These are phyloP conservation scores for Odontomyia ornata DNA, from an alignment of 2,888 invertebrate genomes.

Conservation along the genomic window DNA sequence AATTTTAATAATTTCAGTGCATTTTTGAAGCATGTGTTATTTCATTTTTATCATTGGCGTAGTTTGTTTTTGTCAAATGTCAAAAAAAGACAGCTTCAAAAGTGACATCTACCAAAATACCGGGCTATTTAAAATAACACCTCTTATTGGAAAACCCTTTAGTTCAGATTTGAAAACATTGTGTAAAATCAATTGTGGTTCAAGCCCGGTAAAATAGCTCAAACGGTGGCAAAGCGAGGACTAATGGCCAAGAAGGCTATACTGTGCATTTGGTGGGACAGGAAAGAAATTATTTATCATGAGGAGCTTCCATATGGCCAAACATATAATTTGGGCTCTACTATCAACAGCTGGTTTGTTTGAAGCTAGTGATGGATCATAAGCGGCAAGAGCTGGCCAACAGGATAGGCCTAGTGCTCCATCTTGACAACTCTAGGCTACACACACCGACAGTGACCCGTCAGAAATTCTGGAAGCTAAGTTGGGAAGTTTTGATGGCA, in stretches of 20 bases:
- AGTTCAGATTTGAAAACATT: slow-evolving; percentile 47
- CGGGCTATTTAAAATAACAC: no score
- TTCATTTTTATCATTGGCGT: no score
- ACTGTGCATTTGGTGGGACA: background rate
- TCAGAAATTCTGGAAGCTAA: slow-evolving; percentile 50
- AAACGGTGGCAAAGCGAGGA: slow-evolving; percentile 50
- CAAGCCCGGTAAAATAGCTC: slow-evolving; percentile 45
- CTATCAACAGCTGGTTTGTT: slow-evolving; percentile 47
- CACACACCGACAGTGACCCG: no score
- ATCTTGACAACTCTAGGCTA: slow-evolving; percentile 47
- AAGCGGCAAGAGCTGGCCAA: slow-evolving; percentile 41
- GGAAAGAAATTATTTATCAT: slow-evolving; percentile 14
- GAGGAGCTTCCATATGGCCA: slow-evolving; percentile 13
- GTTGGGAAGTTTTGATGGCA: slow-evolving; percentile 52
- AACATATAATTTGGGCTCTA: slow-evolving; percentile 45
- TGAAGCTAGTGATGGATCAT: slow-evolving; percentile 32
- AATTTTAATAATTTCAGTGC: no score
- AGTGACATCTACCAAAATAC: no score
- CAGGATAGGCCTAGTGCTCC: slow-evolving; percentile 49
- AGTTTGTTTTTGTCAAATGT: no score
- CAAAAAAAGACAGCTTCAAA: no score
- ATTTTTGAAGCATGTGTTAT: no score
- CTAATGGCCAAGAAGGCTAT: slow-evolving; percentile 44
- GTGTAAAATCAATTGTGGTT: slow-evolving; percentile 46
- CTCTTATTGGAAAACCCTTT: no score